A percentile compares a stretch with the other conserved stretches of the same genome.
phyloP scores from a whole-genome alignment of 2,113 vertebrate genomes.

The Thermophis baileyi region DNA sequence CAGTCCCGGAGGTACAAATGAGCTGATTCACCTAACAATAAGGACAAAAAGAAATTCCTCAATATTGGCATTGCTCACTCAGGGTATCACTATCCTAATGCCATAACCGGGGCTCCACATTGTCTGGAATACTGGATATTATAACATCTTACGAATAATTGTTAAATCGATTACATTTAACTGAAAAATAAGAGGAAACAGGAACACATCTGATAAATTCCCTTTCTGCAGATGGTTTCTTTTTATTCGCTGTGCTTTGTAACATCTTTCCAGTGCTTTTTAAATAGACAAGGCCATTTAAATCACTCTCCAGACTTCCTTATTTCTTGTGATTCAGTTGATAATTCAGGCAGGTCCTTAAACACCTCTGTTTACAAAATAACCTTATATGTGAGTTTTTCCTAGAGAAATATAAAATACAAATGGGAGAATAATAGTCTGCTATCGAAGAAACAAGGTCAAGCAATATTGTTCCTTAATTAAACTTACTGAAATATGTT shows the following conservation, averaged over 20 bases:
- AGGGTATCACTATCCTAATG: not conserved
- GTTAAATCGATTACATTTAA: constrained; percentile 2
- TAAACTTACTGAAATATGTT: constrained; percentile 23
- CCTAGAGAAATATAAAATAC: not conserved
- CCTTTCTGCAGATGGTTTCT: not conserved
- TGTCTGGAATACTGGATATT: not conserved
- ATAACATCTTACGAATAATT: not conserved
- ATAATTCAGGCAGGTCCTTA: not conserved
- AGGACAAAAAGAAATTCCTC: not conserved
- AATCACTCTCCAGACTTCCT: not conserved
- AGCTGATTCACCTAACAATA: not conserved
- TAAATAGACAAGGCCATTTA: rapidly evolving
- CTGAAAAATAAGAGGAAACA: not conserved
- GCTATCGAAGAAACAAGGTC: constrained; percentile 37
- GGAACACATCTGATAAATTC: not conserved
- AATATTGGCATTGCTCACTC: not conserved
- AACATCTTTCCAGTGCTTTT: not conserved
- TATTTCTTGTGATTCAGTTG: not conserved
- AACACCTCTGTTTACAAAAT: not conserved
- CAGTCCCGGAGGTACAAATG: not conserved
- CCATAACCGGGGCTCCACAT: not conserved
- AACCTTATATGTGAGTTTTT: not conserved
- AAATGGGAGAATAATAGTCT: not conserved
- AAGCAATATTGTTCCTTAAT: constrained; percentile 20
- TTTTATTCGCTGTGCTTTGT: not conserved